phyloP scores from a whole-genome alignment of 2,113 vertebrate species.

The Cyphomyrus discorhynchus region DNA sequence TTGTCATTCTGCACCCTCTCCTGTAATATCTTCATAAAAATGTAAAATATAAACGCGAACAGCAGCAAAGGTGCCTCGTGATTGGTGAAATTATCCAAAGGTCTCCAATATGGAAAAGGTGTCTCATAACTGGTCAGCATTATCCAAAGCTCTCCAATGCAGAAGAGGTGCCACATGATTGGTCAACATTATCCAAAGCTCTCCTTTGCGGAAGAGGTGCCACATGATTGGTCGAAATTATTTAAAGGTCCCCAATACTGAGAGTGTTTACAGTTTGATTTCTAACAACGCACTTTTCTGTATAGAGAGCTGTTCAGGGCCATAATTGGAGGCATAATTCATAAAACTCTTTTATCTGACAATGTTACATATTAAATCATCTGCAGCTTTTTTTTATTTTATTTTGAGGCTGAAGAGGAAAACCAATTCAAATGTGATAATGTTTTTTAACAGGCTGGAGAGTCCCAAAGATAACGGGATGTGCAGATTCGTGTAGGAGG shows the following conservation, averaged over 20 bases:
- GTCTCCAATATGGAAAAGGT: not conserved
- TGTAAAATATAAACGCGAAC: not conserved
- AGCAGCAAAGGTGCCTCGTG: not conserved
- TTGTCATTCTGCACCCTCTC: not conserved
- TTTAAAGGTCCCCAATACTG: not conserved
- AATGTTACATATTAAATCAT: not conserved
- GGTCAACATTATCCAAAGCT: not conserved
- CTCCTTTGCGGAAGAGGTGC: not conserved
- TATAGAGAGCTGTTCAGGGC: not conserved
- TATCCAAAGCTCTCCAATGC: not conserved
- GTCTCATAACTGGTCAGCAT: not conserved
- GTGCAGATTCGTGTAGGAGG: not conserved
- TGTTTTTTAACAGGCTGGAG: not conserved
- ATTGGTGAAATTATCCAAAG: not conserved
- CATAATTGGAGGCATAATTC: not conserved
- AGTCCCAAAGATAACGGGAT: not conserved
- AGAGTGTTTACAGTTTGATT: not conserved
- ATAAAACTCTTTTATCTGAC: not conserved
- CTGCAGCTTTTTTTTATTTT: not conserved
- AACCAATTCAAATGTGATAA: not conserved
- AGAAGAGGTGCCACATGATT: not conserved
- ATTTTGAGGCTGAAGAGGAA: not conserved
- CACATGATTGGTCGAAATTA: not conserved
- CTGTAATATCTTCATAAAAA: not conserved
- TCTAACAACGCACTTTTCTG: not conserved